Evolutionary conservation across 2,888 invertebrate genomes (phyloP), one percentile per base, ranked within the genome.

Genomic region (Andrena fulva): DNA sequence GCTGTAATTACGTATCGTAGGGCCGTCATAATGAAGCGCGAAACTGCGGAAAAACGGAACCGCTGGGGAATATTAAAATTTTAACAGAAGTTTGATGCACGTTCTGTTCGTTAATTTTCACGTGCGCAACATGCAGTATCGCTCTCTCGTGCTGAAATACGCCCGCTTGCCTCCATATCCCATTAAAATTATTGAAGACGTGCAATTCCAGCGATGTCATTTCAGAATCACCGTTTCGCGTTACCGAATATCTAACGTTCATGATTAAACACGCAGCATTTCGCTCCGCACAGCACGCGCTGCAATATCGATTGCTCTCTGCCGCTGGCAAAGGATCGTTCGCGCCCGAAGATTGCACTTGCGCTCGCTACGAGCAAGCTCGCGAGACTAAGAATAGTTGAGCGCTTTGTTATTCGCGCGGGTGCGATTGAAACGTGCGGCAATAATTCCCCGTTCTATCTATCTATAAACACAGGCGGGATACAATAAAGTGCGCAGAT

Each of bases 371-470:
- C 63, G 66, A 54, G 59, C 31, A 16, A 33, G 16, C 48, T 54
- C 59, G 59, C 27, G 48, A n/a, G 54, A 73, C 75, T 80, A 82
- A 80, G 75, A 76, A 76, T 67, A 63, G 80, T 67, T 42, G n/a
- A 24, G 35, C 62, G 67, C 79, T 80, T 69, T 75, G 75, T 71
- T 81, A 74, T 69, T 71, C 60, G 48, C 76, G 70, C 54, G 54
- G 6, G 1, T 35, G 35, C 35, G 71, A 82, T 82, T 71, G 74
- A 67, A 59, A 62, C 63, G 33, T 50, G 24, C n/a, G 20, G 29
- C 35, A 60, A 77, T 86, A 73, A 77, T 75, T 82, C 64, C 69
- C 42, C 60, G 60, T 29, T 67, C 6, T 73, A 73, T 85, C 77
- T 84, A 52, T 74, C 72, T 62, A 42, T 67, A 67, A 68, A 67